Percentiles rank a stretch among this genome's conserved stretches.
Evolutionary conservation across 2,797 vertebrate genomes (phyloP).

Genomic region (Apogon talboti): DNA sequence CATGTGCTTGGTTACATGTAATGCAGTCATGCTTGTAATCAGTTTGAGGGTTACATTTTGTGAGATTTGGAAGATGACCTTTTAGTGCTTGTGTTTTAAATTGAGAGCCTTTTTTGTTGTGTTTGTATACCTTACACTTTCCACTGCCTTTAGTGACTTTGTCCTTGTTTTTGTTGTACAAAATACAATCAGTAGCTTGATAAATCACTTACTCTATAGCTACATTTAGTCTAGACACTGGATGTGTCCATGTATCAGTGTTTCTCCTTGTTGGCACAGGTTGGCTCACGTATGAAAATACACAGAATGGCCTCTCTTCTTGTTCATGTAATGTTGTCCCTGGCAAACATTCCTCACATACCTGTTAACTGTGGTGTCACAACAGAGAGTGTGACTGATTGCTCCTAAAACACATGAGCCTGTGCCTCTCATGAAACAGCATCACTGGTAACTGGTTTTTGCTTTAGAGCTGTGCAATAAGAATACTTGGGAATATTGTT

Average conservation of each 20-base stretch:
- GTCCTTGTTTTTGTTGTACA: too few species aligned
- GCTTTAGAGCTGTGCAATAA: too few species aligned
- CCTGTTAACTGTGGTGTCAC: slow-evolving; percentile 49
- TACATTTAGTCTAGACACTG: not conserved
- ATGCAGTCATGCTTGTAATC: not conserved
- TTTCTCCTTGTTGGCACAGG: not conserved
- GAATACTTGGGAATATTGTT: too few species aligned
- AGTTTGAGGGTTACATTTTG: slow-evolving; percentile 4
- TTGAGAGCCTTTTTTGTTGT: not conserved
- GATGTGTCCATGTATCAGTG: not conserved
- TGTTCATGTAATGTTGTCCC: slow-evolving; percentile 16
- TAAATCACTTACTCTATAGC: not conserved
- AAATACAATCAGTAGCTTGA: not conserved
- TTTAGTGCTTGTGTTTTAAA: not conserved
- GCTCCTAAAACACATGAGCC: not conserved
- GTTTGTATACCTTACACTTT: too few species aligned
- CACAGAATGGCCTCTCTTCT: slow-evolving; percentile 1
- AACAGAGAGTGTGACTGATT: slow-evolving; percentile 3
- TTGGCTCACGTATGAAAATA: not conserved
- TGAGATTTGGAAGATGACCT: not conserved
- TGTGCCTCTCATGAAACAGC: not conserved
- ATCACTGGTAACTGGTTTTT: not conserved
- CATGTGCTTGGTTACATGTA: slow-evolving; percentile 6
- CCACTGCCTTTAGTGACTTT: too few species aligned
- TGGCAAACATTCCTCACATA: slow-evolving; percentile 53